Base-by-base conservation (phyloP, 2,888 invertebrate species). In the Itoplectis maculator region DNA sequence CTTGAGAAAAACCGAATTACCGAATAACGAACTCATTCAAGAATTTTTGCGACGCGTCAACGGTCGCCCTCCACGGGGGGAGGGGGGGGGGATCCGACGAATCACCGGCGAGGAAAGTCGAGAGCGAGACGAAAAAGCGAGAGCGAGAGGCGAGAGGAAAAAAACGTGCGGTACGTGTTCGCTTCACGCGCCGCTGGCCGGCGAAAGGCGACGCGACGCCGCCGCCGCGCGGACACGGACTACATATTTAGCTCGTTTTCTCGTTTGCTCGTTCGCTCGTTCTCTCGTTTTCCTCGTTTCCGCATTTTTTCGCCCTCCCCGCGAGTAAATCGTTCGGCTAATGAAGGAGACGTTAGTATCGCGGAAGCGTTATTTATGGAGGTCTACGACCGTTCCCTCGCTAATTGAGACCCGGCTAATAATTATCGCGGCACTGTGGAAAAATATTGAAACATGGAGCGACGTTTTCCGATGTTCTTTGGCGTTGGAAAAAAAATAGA, bases 21-120 rank as follows among this genome's bases (percentile, higher is more conserved):
- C 47, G 37, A 59, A 59, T 73, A 73, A 73, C 73, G 61, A 73
- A 49, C 59, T 18, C 72, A 72, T 72, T 72, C 72, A 72, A 18
- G 29, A 51, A 75, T 35, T 35, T 47, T 75, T 75, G n/a, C n/a
- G 63, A 49, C 65, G 13, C 37, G 49, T n/a, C 20, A 18, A 63
- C 65, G 45, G 15, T 8, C 37, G 18, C 20, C 23, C 18, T n/a
- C n/a, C n/a, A n/a, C n/a, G n/a, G n/a, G n/a, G n/a, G n/a, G n/a
- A n/a, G n/a, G n/a, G n/a, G 37, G 9, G 18, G 37, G 11, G 5
- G 6, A 7, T 18, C 20, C 54, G 54, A 42, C 37, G 18, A 37
- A 18, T 61, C 15, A 61, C 18, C 18, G 61, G 20, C 63, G 61
- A 37, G 54, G 18, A 61, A 42, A 59, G 40, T n/a, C n/a, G n/a